A percentile compares a stretch with the other conserved stretches of the same genome.
phyloP scores from a whole-genome alignment of 2,113 vertebrate species.

The Saccopteryx bilineata region DNA sequence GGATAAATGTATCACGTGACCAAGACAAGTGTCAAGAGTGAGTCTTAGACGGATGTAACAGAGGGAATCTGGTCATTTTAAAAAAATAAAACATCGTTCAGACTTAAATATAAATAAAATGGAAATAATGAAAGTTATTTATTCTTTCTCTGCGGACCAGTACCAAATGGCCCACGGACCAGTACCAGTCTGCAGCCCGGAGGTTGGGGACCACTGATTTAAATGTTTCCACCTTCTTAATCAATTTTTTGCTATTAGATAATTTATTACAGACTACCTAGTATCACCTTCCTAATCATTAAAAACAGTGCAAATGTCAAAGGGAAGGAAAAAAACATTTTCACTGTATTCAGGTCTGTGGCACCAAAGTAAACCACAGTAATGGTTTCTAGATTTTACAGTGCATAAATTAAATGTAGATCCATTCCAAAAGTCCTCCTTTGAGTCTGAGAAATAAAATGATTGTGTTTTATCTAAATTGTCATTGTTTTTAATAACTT shows the following conservation, averaged over 20 bases:
- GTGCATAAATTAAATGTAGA: neutral
- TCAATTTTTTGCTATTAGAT: neutral
- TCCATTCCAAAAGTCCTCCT: neutral
- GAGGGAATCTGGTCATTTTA: too few species aligned
- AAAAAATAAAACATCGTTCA: too few species aligned
- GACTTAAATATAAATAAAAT: too few species aligned
- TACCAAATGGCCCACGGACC: too few species aligned
- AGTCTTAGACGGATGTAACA: too few species aligned
- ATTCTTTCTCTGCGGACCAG: too few species aligned
- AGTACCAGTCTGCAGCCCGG: too few species aligned
- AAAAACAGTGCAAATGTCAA: neutral
- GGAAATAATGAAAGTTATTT: too few species aligned
- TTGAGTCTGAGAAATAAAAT: conserved; percentile 50
- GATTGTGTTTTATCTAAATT: neutral
- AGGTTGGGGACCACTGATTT: neutral
- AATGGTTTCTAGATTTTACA: neutral
- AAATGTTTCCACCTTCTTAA: neutral
- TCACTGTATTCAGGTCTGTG: neutral
- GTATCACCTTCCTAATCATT: neutral
- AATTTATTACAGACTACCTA: neutral
- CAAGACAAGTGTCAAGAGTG: too few species aligned
- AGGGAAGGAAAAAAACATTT: neutral
- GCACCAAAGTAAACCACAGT: neutral
- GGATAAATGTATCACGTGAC: too few species aligned
- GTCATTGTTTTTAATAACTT: neutral